Percentiles rank a stretch among this genome's conserved stretches.
These are phyloP conservation scores for Fragum sueziense DNA, from an alignment of 2,888 invertebrate species.

Conservation along the genomic window DNA sequence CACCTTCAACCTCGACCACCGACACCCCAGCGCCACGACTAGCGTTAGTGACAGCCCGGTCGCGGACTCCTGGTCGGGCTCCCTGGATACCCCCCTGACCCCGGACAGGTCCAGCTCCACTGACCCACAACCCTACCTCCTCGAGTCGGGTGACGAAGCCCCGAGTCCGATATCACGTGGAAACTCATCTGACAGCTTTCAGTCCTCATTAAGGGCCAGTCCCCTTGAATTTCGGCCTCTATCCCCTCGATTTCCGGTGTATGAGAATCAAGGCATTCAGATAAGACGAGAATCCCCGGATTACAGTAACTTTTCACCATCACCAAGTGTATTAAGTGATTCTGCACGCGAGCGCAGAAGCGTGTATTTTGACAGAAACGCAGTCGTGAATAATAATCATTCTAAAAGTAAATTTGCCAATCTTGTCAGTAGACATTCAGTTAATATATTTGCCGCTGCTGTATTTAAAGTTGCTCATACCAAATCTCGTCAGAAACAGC, in stretches of 20 bases:
- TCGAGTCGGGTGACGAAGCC: not conserved
- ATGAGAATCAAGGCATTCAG: constrained; percentile 31
- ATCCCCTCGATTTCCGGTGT: constrained; percentile 36
- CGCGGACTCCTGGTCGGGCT: not conserved
- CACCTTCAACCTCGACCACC: constrained; percentile 4
- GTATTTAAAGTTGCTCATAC: constrained; percentile 48
- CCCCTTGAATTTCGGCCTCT: constrained; percentile 42
- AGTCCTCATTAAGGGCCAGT: constrained; percentile 35
- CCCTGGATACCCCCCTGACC: constrained; percentile 1
- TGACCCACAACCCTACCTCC: not conserved
- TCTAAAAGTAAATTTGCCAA: constrained; percentile 57
- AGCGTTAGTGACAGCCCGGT: constrained; percentile 2
- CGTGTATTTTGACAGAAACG: constrained; percentile 36
- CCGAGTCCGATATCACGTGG: constrained; percentile 9
- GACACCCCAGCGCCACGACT: not conserved
- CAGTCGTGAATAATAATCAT: constrained; percentile 31
- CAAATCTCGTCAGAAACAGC: constrained; percentile 23
- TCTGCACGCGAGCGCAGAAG: constrained; percentile 24
- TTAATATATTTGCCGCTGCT: constrained; percentile 53
- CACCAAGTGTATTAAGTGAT: constrained; percentile 19
- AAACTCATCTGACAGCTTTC: constrained; percentile 33
- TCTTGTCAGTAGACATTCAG: constrained; percentile 58
- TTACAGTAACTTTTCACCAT: constrained; percentile 6
- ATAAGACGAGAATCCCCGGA: constrained; percentile 38
- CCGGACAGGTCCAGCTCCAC: not conserved